These are phyloP conservation scores for Anguilla obscura DNA, from an alignment of 2,797 vertebrate genomes.

Conservation along the genomic window DNA sequence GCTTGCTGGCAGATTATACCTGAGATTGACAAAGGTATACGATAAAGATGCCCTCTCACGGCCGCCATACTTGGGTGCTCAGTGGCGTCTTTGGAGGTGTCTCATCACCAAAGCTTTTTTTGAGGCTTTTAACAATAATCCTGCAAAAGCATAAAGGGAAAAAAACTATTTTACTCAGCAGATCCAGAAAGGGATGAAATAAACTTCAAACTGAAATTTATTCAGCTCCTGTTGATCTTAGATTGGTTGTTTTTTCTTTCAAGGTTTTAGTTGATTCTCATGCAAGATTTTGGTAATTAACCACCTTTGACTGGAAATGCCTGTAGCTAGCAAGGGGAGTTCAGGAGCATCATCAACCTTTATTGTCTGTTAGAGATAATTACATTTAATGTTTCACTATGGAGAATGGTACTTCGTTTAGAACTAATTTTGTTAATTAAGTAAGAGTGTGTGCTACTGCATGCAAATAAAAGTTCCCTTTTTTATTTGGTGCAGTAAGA, in stretches of 20 bases:
- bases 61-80: background rate
- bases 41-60: too few relatives aligned
- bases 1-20: too few relatives aligned
- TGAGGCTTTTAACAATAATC: background rate
- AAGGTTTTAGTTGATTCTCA: background rate
- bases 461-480: background rate
- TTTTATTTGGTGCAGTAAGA: background rate
- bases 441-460: background rate
- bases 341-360: background rate
- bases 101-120: background rate
- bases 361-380: slow-evolving; percentile 3
- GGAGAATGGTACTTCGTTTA: background rate
- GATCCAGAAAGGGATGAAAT: too few relatives aligned
- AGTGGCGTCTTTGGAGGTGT: background rate
- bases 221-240: too few relatives aligned
- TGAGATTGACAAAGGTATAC: too few relatives aligned
- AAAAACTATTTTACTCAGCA: too few relatives aligned
- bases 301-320: background rate
- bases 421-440: background rate
- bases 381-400: background rate
- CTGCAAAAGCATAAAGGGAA: background rate
- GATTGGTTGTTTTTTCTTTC: too few relatives aligned
- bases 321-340: background rate
- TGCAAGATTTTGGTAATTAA: background rate
- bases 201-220: too few relatives aligned